Evolutionary conservation across 2,113 vertebrate species (phyloP).

Genomic region (Symphodus melops): DNA sequence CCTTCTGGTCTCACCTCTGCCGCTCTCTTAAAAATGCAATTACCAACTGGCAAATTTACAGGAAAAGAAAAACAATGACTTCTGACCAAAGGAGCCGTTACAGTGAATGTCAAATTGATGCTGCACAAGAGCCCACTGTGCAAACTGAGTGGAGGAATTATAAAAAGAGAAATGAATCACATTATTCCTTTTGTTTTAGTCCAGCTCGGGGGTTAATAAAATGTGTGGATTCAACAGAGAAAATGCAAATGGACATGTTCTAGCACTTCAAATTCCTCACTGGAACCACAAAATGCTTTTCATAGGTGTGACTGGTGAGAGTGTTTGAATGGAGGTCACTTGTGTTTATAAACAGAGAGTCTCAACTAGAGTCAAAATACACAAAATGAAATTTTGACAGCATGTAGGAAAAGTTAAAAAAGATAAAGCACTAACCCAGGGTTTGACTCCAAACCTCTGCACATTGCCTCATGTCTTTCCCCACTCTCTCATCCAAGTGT

Average conservation of each 20-base stretch:
- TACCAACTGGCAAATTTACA: constrained; percentile 74
- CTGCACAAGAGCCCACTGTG: constrained; percentile 37
- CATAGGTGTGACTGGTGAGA: constrained; percentile 61
- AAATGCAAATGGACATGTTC: constrained; percentile 63
- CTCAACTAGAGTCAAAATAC: not conserved
- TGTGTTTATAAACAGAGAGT: constrained; percentile 28
- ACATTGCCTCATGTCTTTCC: no score
- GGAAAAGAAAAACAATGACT: constrained; percentile 77
- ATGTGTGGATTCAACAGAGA: constrained; percentile 57
- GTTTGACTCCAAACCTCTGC: no score
- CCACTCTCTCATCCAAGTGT: no score
- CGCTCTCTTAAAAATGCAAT: constrained; percentile 75
- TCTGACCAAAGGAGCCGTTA: constrained; percentile 71
- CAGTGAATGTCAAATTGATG: constrained; percentile 68
- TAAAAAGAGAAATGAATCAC: constrained; percentile 72
- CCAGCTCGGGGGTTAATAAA: constrained; percentile 63
- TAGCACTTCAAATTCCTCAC: constrained; percentile 62
- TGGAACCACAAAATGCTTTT: constrained; percentile 60
- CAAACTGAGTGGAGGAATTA: constrained; percentile 61
- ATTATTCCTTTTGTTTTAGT: constrained; percentile 69
- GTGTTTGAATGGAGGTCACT: constrained; percentile 48
- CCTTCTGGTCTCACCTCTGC: constrained; percentile 77
- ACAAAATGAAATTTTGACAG: constrained; percentile 1
- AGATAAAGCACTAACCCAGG: not conserved
- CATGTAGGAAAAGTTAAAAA: not conserved